These are phyloP conservation scores for Steinernema feltiae DNA, from an alignment of 1,140 invertebrate genomes.

Conservation along the genomic window DNA sequence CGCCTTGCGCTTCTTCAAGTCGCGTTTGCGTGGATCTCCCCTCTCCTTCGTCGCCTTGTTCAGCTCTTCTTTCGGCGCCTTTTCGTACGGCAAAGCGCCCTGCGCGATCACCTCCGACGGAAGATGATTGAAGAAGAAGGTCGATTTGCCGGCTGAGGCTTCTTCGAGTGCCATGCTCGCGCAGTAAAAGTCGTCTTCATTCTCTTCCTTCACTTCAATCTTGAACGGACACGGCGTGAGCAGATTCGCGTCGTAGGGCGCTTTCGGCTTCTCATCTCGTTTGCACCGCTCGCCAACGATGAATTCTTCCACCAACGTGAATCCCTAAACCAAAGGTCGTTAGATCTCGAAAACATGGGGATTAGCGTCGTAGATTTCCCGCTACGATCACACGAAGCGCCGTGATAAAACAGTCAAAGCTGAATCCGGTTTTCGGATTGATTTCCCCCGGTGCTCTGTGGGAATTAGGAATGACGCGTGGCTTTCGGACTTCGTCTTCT, in stretches of 20 bases:
- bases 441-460: too few species aligned
- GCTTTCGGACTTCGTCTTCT: too few species aligned
- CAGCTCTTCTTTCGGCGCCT: not conserved
- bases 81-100: not conserved
- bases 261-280: not conserved
- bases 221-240: not conserved
- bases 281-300: too few species aligned
- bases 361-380: too few species aligned
- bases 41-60: not conserved
- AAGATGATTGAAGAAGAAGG: not conserved
- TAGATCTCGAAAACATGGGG: too few species aligned
- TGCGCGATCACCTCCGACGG: not conserved
- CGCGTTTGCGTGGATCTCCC: not conserved
- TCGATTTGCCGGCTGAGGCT: not conserved
- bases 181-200: not conserved
- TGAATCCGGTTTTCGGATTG: too few species aligned
- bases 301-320: too few species aligned
- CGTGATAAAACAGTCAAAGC: too few species aligned
- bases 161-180: not conserved
- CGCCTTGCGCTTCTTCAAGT: constrained; percentile 1
- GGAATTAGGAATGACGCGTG: too few species aligned
- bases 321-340: too few species aligned
- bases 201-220: not conserved
- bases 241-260: too few species aligned
- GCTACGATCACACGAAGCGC: too few species aligned